Conservation (phyloP, 2,797 vertebrate species). For the Peromyscus nudipes region DNA sequence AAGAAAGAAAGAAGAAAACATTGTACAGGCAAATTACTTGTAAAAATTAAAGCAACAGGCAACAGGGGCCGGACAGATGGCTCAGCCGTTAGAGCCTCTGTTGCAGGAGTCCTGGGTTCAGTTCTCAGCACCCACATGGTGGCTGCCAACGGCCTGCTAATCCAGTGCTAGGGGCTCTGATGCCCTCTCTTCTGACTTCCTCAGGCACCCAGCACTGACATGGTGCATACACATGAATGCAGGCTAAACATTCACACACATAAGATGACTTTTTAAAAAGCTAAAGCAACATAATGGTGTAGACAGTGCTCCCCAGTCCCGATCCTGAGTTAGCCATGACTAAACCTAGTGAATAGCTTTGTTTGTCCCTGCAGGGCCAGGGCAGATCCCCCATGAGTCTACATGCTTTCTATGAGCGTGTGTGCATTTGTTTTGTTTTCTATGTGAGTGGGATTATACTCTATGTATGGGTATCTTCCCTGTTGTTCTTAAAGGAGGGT, state of each 20-base stretch:
- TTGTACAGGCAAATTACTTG: neutral
- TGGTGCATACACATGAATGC: neutral
- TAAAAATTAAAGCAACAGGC: neutral
- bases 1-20: neutral
- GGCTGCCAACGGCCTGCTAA: neutral
- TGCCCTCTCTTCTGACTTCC: neutral
- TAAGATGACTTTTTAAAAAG: neutral
- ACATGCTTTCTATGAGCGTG: rapidly evolving
- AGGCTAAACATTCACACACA: neutral
- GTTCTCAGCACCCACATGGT: neutral
- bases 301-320: neutral
- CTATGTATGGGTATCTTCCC: neutral
- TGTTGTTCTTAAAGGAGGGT: neutral
- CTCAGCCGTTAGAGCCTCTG: too few relatives aligned
- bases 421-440: neutral
- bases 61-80: neutral
- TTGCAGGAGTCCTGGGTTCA: neutral
- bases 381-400: neutral
- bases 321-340: neutral
- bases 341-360: neutral
- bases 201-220: neutral
- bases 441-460: neutral
- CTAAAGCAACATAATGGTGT: neutral
- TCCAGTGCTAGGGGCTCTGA: neutral
- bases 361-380: neutral